Evolutionary conservation across 2,113 vertebrate genomes (phyloP).

Genomic region (Ptilorrhoa leucosticta): DNA sequence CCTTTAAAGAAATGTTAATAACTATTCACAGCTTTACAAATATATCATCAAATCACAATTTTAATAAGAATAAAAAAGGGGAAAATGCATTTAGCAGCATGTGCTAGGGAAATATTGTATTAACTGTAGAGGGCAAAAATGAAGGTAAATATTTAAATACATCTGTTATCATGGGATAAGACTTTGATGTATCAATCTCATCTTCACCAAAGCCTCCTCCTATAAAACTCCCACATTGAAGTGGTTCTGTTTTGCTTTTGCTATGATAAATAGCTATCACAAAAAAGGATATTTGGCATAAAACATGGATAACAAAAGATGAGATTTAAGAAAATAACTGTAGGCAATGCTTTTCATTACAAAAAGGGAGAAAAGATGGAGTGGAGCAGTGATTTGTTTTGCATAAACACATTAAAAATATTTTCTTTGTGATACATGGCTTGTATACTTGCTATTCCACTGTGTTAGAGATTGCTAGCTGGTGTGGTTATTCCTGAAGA

Average conservation of each 20-base stretch:
- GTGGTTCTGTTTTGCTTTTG: constrained; percentile 36
- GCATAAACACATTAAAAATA: not conserved
- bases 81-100: constrained; percentile 2
- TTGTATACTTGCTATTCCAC: not conserved
- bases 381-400: not conserved
- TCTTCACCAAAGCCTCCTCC: constrained; percentile 2
- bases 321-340: constrained; percentile 36
- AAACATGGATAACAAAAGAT: not conserved
- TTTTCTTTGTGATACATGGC: not conserved
- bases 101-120: constrained; percentile 20
- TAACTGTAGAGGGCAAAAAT: constrained; percentile 40
- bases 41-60: constrained; percentile 56
- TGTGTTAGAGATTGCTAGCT: not conserved
- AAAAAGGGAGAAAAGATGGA: constrained; percentile 32
- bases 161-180: constrained; percentile 36
- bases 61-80: constrained; percentile 40
- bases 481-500: not conserved
- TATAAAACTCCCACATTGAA: constrained; percentile 14
- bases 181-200: constrained; percentile 39
- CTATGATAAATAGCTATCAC: constrained; percentile 37
- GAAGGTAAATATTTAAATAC: constrained; percentile 66
- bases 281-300: not conserved
- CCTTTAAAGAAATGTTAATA: constrained; percentile 59
- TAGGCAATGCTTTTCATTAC: constrained; percentile 37
- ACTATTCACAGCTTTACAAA: constrained; percentile 49